Percentiles rank a stretch among this genome's conserved stretches.
Evolutionary conservation across 2,888 invertebrate species (phyloP).

Genomic region (Melangyna quadrimaculata): DNA sequence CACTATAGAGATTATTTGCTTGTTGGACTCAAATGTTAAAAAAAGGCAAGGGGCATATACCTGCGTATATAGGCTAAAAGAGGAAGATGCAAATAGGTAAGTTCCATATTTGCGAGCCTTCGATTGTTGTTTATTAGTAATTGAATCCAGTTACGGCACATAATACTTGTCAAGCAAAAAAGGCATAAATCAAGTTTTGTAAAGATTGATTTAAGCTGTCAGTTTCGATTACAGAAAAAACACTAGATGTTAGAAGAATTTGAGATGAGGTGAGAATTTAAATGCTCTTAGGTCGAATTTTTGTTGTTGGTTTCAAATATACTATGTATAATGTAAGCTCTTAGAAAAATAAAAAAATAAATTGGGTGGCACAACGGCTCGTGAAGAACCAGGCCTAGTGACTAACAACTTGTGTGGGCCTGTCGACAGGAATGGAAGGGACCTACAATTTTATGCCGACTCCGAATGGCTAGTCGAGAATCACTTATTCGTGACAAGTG

Average conservation of each 20-base stretch:
- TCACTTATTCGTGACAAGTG: no score
- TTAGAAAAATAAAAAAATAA: no score
- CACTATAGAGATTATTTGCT: slow-evolving; percentile 37
- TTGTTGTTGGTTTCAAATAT: no score
- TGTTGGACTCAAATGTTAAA: slow-evolving; percentile 36
- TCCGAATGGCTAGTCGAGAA: no score
- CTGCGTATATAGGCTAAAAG: neutral
- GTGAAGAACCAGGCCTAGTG: no score
- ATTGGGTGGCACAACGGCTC: no score
- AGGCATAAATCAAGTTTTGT: neutral
- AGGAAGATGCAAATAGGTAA: slow-evolving; percentile 50
- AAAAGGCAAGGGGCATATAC: neutral
- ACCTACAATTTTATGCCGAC: no score
- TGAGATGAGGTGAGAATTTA: neutral
- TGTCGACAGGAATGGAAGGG: no score
- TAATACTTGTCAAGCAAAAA: neutral
- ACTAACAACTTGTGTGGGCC: no score
- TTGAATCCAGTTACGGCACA: slow-evolving; percentile 35
- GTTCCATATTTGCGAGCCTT: slow-evolving; percentile 19
- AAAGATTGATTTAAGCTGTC: neutral
- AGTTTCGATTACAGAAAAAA: neutral
- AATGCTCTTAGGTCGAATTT: neutral
- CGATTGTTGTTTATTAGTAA: slow-evolving; percentile 28
- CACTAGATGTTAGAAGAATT: neutral
- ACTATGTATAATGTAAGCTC: no score